Base-by-base conservation (phyloP, 2,113 vertebrate species). In the Bujurquina vittata region DNA sequence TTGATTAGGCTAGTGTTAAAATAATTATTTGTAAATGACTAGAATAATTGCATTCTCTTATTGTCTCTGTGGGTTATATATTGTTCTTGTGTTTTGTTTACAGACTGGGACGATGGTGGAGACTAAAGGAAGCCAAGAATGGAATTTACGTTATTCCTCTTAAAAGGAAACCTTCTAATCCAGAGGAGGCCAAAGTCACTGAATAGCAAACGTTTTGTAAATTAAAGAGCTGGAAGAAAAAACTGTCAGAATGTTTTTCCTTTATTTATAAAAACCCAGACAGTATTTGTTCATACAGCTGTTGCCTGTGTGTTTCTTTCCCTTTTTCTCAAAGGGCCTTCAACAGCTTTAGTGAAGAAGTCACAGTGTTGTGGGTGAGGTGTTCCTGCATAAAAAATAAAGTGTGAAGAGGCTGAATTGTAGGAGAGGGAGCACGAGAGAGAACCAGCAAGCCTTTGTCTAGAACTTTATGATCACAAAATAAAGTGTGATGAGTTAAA, bases 71-170 rank as follows among this genome's bases (percentile, higher is more conserved):
- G 4, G 15, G 2, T 49, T 49, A 43, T 12, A 14, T 59, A n/a
- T 75, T 23, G 31, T 58, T 2, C 61, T 14, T 79, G 10, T 87
- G 23, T 81, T 84, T 56, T 80, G 26, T 79, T 43, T 75, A 37
- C 84, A 96, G 96, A 86, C 88, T 96, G 83, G 96, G 96, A 18
- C 87, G 96, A 67, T 96, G 96, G 96, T 96, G 95, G 95, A 94
- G 95, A 89, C 76, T 94, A 79, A 96, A 96, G 79, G 95, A 96
- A 55, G 95, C 95, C 10, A 95, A 92, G 83, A 96, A 96, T 7
- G 96, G 94, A 69, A 87, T 96, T 35, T 96, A 93, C 83, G 81
- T 96, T 62, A 96, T 96, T 93, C 95, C 96, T 61, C 94, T 96
- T 4, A 96, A 95, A 89, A 93, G 93, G 80, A 92, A 92, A 85